Conservation (phyloP, 2,113 vertebrate species). For the Aspidoscelis tigris region DNA sequence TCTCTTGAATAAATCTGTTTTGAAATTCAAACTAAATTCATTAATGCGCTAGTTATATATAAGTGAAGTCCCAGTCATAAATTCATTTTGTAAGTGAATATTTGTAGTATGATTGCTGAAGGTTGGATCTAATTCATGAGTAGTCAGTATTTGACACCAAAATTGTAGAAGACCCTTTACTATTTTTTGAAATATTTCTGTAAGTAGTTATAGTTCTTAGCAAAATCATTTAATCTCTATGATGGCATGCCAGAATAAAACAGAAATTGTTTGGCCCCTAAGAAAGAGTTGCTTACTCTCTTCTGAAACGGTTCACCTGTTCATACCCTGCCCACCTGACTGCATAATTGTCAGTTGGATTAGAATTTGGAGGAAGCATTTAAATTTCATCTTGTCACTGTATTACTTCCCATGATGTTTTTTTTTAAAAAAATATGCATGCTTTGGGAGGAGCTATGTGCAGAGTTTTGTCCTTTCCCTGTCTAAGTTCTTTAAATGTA, state of each 20-base stretch:
- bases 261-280: background rate
- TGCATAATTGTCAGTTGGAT: background rate
- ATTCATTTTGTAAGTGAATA: background rate
- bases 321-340: no score
- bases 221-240: background rate
- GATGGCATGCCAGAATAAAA: background rate
- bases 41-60: constrained; percentile 30
- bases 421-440: background rate
- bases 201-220: background rate
- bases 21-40: constrained; percentile 41
- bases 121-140: background rate
- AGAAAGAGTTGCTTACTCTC: no score
- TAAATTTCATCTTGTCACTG: constrained; percentile 23
- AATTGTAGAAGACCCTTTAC: background rate
- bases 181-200: background rate
- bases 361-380: background rate
- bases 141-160: background rate
- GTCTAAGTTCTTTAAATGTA: no score
- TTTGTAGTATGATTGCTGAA: background rate
- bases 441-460: background rate
- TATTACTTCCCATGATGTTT: background rate
- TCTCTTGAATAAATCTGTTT: constrained; percentile 69
- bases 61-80: background rate
- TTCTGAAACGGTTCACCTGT: no score
- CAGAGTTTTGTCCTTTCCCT: background rate